Conservation (phyloP, 2,797 vertebrate genomes). For the Enteromius trimaculatus region DNA sequence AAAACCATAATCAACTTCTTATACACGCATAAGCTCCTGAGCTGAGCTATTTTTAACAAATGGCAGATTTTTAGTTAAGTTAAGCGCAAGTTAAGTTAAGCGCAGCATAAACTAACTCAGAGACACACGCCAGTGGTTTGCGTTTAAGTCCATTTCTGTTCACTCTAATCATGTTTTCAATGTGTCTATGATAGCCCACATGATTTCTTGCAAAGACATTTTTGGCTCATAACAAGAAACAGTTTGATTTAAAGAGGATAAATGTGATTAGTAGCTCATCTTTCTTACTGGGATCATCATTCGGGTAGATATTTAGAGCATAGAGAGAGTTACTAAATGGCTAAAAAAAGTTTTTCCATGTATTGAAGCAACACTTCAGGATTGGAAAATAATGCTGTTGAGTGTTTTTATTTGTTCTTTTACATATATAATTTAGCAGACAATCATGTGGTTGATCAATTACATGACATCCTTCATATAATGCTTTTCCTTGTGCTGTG, state of each 20-base stretch:
- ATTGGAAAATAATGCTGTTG: slow-evolving; percentile 51
- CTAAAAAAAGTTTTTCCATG: slow-evolving; percentile 13
- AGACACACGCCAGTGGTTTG: background rate
- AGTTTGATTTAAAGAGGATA: background rate
- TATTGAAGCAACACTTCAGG: slow-evolving; percentile 48
- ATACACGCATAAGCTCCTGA: background rate
- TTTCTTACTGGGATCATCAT: slow-evolving; percentile 6
- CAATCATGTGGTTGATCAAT: slow-evolving; percentile 72
- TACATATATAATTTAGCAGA: slow-evolving; percentile 64
- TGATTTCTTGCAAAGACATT: slow-evolving; percentile 11
- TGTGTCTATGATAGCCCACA: background rate
- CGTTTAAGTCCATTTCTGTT: background rate
- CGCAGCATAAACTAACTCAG: background rate
- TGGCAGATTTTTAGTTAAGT: background rate
- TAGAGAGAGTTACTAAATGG: slow-evolving; percentile 22
- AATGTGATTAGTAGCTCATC: slow-evolving; percentile 21
- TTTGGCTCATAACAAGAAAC: slow-evolving; percentile 14
- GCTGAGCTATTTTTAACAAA: background rate
- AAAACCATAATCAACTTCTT: background rate
- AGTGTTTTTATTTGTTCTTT: slow-evolving; percentile 58
- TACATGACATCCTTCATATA: slow-evolving; percentile 62
- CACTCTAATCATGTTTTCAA: background rate
- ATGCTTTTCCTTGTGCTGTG: slow-evolving; percentile 46
- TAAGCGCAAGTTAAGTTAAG: background rate
- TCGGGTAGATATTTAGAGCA: slow-evolving; percentile 2